Evolutionary conservation across 2,888 invertebrate species (phyloP).

Genomic region (Cataglyphis albicans): DNA sequence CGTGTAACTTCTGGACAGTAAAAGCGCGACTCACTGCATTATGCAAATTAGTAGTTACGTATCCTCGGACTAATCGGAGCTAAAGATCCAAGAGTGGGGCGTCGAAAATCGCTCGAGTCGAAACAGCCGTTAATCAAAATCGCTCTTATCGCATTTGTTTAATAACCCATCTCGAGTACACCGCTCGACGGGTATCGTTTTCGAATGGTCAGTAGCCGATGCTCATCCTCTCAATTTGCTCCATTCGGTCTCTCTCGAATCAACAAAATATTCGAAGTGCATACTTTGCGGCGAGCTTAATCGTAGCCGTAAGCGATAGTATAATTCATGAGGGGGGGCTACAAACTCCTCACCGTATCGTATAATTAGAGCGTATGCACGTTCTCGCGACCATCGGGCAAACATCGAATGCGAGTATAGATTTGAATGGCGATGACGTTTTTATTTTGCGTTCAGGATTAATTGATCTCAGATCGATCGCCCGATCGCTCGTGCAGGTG

Average conservation of each 20-base stretch:
- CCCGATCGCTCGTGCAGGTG: conserved; percentile 60
- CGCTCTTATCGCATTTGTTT: conserved; percentile 45
- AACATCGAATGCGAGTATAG: conserved; percentile 35
- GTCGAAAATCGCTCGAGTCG: conserved; percentile 18
- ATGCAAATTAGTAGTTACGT: conserved; percentile 50
- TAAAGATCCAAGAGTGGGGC: conserved; percentile 21
- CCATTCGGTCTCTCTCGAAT: conserved; percentile 26
- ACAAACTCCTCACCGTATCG: conserved; percentile 43
- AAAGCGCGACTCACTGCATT: conserved; percentile 49
- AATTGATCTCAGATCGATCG: conserved; percentile 69
- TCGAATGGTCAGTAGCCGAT: conserved; percentile 32
- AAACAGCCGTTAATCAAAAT: conserved; percentile 31
- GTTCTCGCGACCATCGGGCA: conserved; percentile 38
- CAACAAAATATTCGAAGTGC: conserved; percentile 39
- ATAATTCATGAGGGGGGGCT: conserved; percentile 58
- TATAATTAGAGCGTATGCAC: conserved; percentile 64
- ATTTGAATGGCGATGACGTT: conserved; percentile 70
- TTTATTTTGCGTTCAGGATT: conserved; percentile 62
- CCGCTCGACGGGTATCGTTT: conserved; percentile 21
- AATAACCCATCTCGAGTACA: conserved; percentile 17
- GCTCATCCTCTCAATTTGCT: conserved; percentile 33
- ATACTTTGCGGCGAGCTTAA: conserved; percentile 48
- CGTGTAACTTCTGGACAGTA: conserved; percentile 46
- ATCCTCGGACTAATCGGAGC: conserved; percentile 43
- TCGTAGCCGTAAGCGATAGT: conserved; percentile 55